Evolutionary conservation across 2,888 invertebrate genomes (phyloP), one percentile per base, ranked within the genome.

Genomic region (Lycaena phlaeas): DNA sequence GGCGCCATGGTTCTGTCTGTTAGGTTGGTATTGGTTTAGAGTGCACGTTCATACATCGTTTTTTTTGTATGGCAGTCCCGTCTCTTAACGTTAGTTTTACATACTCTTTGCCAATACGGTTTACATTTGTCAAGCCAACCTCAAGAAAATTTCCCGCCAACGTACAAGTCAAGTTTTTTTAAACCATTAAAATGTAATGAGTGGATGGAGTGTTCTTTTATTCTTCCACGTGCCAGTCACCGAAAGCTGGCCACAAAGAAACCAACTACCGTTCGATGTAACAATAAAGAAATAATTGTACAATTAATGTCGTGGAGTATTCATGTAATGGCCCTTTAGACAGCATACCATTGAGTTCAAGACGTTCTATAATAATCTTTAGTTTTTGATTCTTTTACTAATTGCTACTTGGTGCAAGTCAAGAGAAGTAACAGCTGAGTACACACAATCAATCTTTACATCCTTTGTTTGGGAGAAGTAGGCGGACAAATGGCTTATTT

Each of bases 161-260:
- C 65, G 67, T 67, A 64, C 62, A 71, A 64, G 72, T 73, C 61
- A 61, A 68, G 72, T 65, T 65, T 64, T 69, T 67, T 72, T 64
- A 64, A 71, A 75, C 77, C 78, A 81, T 84, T 84, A 81, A 78
- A 74, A 60, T 57, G 73, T 82, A 82, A 84, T 84, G 81, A 84
- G 81, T 78, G 75, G 64, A 70, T 72, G 69, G 69, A 78, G 78
- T 71, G 72, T 67, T 69, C 56, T 64, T 68, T 76, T 73, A 70
- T 68, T 60, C 43, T 47, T 77, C 76, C 81, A 81, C 81, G 82
- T 81, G 82, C 82, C 76, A 68, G 71, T 75, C 64, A 63, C 59
- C 59, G 56, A 64, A 59, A 57, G 59, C 52, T 31, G 56, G 52
- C 40, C 49, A 71, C 66, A 74, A 76, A 67, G 71, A 67, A 69